phyloP scores from a whole-genome alignment of 2,888 invertebrate genomes.

The Cenopis cana region DNA sequence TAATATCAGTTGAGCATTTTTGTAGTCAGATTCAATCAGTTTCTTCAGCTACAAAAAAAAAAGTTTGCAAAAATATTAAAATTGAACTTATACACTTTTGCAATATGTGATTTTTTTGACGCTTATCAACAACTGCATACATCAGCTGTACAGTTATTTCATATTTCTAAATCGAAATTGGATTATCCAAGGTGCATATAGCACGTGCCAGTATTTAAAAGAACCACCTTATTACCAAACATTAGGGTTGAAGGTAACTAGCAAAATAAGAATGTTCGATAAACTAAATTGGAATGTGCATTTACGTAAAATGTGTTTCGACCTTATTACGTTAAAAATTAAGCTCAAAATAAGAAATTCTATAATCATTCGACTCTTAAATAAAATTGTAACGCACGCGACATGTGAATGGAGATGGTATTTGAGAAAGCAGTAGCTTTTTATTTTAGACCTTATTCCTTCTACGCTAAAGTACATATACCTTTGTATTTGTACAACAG shows the following conservation, averaged over 20 bases:
- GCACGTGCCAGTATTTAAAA: slow-evolving; percentile 36
- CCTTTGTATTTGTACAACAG: background rate
- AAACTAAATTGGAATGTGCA: background rate
- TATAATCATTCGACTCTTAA: background rate
- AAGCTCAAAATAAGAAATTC: background rate
- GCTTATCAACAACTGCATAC: slow-evolving; percentile 41
- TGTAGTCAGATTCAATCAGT: no score
- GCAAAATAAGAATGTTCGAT: background rate
- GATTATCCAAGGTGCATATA: slow-evolving; percentile 40
- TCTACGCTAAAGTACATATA: background rate
- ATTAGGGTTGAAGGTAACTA: background rate
- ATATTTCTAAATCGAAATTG: no score
- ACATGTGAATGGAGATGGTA: slow-evolving; percentile 30
- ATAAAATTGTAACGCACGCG: slow-evolving; percentile 13
- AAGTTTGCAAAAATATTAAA: slow-evolving; percentile 2
- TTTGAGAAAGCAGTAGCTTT: background rate
- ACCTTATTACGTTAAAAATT: background rate
- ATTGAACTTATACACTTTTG: slow-evolving; percentile 8
- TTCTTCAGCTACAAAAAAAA: background rate
- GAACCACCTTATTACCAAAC: background rate
- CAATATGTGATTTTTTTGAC: slow-evolving; percentile 5
- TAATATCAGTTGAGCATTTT: no score
- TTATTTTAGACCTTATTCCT: slow-evolving; percentile 2
- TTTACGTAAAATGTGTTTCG: background rate
- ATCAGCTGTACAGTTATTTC: slow-evolving; percentile 44